phyloP scores from a whole-genome alignment of 2,113 vertebrate species.

The Channa maculata region DNA sequence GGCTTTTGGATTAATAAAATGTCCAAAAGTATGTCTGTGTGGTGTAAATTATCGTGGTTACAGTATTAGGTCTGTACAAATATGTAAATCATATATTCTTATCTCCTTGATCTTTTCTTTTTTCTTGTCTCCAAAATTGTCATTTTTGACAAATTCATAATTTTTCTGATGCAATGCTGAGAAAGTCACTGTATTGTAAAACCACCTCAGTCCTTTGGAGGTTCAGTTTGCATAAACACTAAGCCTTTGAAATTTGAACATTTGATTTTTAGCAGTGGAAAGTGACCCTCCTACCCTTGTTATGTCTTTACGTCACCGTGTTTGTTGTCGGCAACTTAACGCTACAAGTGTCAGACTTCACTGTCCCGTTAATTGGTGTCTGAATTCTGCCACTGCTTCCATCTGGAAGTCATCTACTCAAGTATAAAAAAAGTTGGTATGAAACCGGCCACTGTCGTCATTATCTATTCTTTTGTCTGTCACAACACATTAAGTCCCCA shows the following conservation, averaged over 20 bases:
- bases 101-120: too few species aligned
- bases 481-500: background rate
- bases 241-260: slow-evolving; percentile 39
- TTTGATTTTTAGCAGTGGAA: slow-evolving; percentile 13
- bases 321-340: slow-evolving; percentile 27
- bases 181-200: slow-evolving; percentile 4
- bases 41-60: slow-evolving; percentile 34
- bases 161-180: slow-evolving; percentile 3
- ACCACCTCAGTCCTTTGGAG: slow-evolving; percentile 38
- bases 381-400: slow-evolving; percentile 57
- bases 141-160: too few species aligned
- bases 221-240: slow-evolving; percentile 17
- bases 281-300: background rate
- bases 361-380: slow-evolving; percentile 51
- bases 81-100: too few species aligned
- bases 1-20: slow-evolving; percentile 11
- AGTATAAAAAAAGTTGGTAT: slow-evolving; percentile 60
- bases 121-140: too few species aligned
- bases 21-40: slow-evolving; percentile 8
- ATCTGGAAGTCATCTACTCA: slow-evolving; percentile 73
- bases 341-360: slow-evolving; percentile 31
- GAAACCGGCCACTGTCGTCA: slow-evolving; percentile 14
- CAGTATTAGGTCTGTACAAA: background rate
- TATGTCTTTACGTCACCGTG: slow-evolving; percentile 9
- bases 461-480: slow-evolving; percentile 39